Conservation (phyloP, 2,888 invertebrate species). For the Ametastegia equiseti region DNA sequence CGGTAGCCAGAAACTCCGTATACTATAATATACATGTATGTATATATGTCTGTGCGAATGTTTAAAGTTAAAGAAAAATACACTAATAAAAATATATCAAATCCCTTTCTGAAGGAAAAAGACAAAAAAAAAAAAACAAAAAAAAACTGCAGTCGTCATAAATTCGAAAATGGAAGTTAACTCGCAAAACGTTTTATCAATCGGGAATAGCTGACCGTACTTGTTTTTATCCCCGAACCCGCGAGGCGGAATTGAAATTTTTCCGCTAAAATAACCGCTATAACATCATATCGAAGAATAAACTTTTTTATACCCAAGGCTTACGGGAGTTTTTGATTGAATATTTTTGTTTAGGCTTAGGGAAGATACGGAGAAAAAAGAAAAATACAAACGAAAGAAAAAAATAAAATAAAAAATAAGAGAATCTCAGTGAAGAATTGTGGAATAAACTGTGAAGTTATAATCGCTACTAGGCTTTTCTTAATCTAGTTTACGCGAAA, state of each 20-base stretch:
- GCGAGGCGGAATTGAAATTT: background rate
- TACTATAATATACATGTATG: too few relatives aligned
- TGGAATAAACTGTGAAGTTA: slow-evolving; percentile 7
- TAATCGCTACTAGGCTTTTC: slow-evolving; percentile 31
- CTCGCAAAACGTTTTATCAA: background rate
- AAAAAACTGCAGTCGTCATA: background rate
- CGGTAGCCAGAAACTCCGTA: slow-evolving; percentile 25
- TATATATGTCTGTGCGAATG: background rate
- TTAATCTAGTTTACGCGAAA: slow-evolving; percentile 44
- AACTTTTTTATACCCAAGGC: background rate
- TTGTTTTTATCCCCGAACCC: background rate
- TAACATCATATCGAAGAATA: background rate
- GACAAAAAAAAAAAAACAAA: too few relatives aligned
- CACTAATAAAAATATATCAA: slow-evolving; percentile 21
- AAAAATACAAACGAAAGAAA: background rate
- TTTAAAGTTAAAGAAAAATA: background rate
- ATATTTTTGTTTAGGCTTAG: background rate
- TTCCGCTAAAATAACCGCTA: background rate
- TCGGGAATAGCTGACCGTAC: background rate
- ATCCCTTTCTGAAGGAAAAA: too few relatives aligned
- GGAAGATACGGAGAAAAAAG: background rate
- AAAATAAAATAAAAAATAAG: background rate
- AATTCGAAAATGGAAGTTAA: too few relatives aligned
- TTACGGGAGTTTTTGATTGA: background rate
- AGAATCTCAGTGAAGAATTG: background rate